phyloP scores from a whole-genome alignment of 1,140 invertebrate genomes.

The Sesamia nonagrioides region DNA sequence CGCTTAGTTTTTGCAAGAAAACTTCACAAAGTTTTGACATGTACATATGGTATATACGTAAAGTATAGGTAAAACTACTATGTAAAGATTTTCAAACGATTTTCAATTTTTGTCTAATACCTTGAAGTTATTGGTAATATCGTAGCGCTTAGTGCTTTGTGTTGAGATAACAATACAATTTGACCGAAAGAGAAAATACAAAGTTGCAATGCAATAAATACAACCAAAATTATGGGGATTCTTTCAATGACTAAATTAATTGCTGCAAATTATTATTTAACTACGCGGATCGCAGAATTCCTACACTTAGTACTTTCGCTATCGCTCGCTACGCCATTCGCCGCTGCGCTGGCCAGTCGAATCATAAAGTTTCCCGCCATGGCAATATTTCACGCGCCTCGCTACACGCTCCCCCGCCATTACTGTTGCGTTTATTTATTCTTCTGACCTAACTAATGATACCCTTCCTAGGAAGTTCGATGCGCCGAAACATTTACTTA shows the following conservation, averaged over 20 bases:
- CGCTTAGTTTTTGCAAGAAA: too few species aligned
- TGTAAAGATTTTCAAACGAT: too few species aligned
- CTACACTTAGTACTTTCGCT: slow-evolving; percentile 44
- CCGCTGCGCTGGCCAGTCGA: slow-evolving; percentile 1
- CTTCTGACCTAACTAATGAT: slow-evolving; percentile 27
- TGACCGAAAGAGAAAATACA: too few species aligned
- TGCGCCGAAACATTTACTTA: not conserved
- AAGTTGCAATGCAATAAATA: too few species aligned
- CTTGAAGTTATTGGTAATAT: too few species aligned
- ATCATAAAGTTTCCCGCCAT: slow-evolving; percentile 54
- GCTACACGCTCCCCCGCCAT: slow-evolving; percentile 47
- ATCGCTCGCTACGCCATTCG: slow-evolving; percentile 22
- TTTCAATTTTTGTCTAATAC: too few species aligned
- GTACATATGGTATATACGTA: too few species aligned
- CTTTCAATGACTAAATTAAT: not conserved
- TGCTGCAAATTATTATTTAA: slow-evolving; percentile 34
- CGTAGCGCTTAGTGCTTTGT: too few species aligned
- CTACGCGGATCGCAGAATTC: slow-evolving; percentile 32
- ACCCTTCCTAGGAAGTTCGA: slow-evolving; percentile 8
- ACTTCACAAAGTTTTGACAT: too few species aligned
- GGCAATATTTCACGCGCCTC: slow-evolving; percentile 51
- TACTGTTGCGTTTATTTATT: slow-evolving; percentile 50
- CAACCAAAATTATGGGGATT: too few species aligned
- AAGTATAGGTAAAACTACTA: too few species aligned
- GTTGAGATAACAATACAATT: too few species aligned